A percentile compares a stretch with the other conserved stretches of the same genome.
phyloP scores from a whole-genome alignment of 2,797 vertebrate genomes.

The Erpetoichthys calabaricus region DNA sequence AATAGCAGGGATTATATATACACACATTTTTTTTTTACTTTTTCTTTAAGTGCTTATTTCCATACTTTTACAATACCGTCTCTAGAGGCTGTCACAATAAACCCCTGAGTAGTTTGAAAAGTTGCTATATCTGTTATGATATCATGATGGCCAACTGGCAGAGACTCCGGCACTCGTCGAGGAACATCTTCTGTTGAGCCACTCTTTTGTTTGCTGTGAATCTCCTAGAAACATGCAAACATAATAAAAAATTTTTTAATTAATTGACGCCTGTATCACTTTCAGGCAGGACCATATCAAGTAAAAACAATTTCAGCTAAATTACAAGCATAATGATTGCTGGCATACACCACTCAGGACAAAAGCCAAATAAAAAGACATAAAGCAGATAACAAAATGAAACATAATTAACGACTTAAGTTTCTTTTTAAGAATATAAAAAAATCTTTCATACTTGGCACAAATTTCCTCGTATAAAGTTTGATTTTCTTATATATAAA shows the following conservation, averaged over 20 bases:
- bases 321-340: no score
- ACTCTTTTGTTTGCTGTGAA: slow-evolving; percentile 90
- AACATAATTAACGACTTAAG: no score
- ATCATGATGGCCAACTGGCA: slow-evolving; percentile 91
- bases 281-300: neutral
- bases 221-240: slow-evolving; percentile 55
- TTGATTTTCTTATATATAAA: no score
- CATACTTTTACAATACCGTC: slow-evolving; percentile 97
- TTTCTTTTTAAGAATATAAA: no score
- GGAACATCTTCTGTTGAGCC: slow-evolving; percentile 76
- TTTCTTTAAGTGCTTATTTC: slow-evolving; percentile 52
- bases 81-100: slow-evolving; percentile 89
- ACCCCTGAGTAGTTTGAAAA: slow-evolving; percentile 94
- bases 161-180: slow-evolving; percentile 77
- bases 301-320: neutral
- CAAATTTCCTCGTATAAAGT: no score
- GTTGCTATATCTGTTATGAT: slow-evolving; percentile 93
- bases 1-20: slow-evolving; percentile 8
- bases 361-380: no score
- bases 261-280: neutral
- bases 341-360: no score
- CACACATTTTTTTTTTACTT: neutral
- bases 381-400: no score
- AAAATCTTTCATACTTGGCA: no score
- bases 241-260: slow-evolving; percentile 13